These are phyloP conservation scores for Telmatherina bonti DNA, from an alignment of 2,797 vertebrate genomes.

Conservation along the genomic window DNA sequence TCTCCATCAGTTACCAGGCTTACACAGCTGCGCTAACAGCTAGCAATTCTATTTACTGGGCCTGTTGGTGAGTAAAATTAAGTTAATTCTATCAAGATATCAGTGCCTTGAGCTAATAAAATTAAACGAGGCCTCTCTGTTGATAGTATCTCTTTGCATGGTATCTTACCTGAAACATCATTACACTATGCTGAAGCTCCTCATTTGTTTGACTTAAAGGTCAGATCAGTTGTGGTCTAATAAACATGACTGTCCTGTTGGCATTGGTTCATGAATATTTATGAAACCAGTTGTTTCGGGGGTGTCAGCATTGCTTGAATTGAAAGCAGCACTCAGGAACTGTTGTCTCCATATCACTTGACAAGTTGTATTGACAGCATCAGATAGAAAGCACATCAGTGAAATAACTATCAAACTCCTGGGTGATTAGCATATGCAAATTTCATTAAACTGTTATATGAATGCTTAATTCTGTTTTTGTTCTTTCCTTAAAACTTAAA, in stretches of 20 bases:
- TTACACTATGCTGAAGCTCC: constrained; percentile 67
- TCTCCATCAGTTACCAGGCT: constrained; percentile 66
- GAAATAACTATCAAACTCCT: constrained; percentile 10
- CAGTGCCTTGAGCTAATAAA: constrained; percentile 79
- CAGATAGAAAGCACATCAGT: not conserved
- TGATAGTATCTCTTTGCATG: constrained; percentile 73
- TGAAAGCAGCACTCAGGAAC: constrained; percentile 38
- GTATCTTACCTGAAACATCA: constrained; percentile 79
- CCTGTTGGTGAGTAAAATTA: constrained; percentile 77
- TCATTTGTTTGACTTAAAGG: constrained; percentile 63
- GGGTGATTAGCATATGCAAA: constrained; percentile 16
- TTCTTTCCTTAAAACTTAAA: constrained; percentile 18
- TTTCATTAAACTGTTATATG: constrained; percentile 3
- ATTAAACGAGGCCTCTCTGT: constrained; percentile 70
- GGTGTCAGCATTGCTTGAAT: constrained; percentile 23
- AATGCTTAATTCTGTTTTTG: not conserved
- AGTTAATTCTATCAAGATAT: constrained; percentile 80
- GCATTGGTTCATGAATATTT: constrained; percentile 9
- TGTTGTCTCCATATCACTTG: constrained; percentile 26
- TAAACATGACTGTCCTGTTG: constrained; percentile 37
- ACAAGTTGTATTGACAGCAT: constrained; percentile 15
- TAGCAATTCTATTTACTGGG: constrained; percentile 78
- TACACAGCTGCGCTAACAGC: constrained; percentile 80
- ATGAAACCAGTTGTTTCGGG: constrained; percentile 12
- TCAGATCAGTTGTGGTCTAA: constrained; percentile 18